These are phyloP conservation scores for Oligia latruncula DNA, from an alignment of 2,888 invertebrate species.

Conservation along the genomic window DNA sequence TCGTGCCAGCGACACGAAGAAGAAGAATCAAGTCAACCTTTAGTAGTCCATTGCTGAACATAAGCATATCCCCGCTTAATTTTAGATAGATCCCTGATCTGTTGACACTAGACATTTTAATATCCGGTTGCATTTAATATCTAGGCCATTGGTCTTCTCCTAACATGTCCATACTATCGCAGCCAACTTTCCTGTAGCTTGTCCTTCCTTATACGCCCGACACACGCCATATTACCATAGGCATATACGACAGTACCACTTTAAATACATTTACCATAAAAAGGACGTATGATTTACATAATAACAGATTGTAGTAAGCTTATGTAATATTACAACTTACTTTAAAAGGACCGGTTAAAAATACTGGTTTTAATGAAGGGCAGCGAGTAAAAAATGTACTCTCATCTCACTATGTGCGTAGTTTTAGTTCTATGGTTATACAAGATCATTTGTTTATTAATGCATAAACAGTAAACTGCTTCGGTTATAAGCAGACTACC, in stretches of 20 bases:
- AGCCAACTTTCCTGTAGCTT: conserved; percentile 1
- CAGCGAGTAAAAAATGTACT: conserved; percentile 23
- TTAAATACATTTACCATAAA: conserved; percentile 43
- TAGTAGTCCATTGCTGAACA: neutral
- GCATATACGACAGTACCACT: conserved; percentile 28
- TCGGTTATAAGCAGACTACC: neutral
- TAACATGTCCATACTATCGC: neutral
- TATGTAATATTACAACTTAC: conserved; percentile 44
- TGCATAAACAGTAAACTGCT: neutral
- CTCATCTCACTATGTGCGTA: conserved; percentile 10
- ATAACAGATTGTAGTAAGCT: conserved; percentile 43
- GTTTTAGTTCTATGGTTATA: neutral
- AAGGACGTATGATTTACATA: conserved; percentile 52
- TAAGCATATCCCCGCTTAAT: neutral
- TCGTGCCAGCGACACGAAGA: too few species aligned
- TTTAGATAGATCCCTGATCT: neutral
- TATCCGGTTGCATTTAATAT: neutral
- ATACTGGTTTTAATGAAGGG: conserved; percentile 36
- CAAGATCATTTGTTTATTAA: conserved; percentile 6
- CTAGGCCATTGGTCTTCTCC: neutral
- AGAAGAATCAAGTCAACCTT: too few species aligned
- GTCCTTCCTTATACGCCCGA: conserved; percentile 16
- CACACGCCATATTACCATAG: conserved; percentile 11
- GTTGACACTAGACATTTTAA: too few species aligned
- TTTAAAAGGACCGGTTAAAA: conserved; percentile 35